These are phyloP conservation scores for Andricus curvator DNA, from an alignment of 2,888 invertebrate genomes.

Conservation along the genomic window DNA sequence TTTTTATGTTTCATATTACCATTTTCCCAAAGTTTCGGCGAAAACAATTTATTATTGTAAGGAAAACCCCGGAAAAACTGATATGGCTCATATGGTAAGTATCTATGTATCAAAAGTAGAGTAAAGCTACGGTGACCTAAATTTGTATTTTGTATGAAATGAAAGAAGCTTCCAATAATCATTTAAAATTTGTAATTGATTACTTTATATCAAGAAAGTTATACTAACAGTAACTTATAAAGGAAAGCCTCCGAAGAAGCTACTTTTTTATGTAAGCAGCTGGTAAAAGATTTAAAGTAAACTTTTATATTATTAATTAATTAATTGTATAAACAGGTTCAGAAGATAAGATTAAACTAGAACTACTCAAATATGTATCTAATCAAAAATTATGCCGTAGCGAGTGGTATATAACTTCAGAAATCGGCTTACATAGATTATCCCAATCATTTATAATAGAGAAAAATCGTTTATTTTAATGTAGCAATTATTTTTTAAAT, in stretches of 20 bases:
- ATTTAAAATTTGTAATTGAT: neutral
- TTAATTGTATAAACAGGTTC: neutral
- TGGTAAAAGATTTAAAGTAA: neutral
- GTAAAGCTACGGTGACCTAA: neutral
- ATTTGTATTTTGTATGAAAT: neutral
- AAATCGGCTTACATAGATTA: no score
- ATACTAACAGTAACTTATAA: neutral
- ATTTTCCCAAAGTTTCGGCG: no score
- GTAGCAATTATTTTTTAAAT: no score
- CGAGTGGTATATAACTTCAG: no score
- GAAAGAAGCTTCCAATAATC: neutral
- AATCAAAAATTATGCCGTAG: no score
- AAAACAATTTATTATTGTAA: no score
- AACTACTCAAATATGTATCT: neutral
- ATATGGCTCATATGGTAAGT: no score
- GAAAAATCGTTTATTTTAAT: no score
- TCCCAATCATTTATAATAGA: no score
- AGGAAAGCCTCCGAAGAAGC: slow-evolving; percentile 13
- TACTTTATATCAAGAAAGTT: neutral
- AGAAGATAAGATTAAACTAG: neutral
- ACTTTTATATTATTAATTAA: neutral
- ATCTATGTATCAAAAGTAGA: no score
- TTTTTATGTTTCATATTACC: no score
- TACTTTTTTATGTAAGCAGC: neutral
- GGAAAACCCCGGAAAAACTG: no score